Evolutionary conservation across 1,140 invertebrate genomes (phyloP), one percentile per base, ranked within the genome.

Genomic region (Drosophila arawakana): DNA sequence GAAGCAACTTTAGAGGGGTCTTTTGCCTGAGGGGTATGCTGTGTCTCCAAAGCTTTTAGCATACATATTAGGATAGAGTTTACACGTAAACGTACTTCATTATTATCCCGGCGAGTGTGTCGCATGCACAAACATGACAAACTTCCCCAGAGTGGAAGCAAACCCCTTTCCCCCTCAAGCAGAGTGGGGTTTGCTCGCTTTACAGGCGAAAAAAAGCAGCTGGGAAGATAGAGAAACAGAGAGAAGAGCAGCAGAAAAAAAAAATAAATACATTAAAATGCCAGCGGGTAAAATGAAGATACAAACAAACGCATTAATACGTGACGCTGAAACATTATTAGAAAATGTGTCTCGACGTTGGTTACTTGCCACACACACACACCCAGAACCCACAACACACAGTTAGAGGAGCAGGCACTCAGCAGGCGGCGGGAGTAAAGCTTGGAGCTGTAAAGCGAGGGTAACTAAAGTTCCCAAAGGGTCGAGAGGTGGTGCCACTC

Each of bases 251-350:
- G 49, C 9, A 60, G 11, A 35, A n/a, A 54, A 41, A 76, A 77
- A 73, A 77, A 77, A 77, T 77, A 76, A 82, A 90, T 90, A 90
- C 86, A 91, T 88, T 88, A 91, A 91, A 81, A 88, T 91, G 86
- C 82, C 76, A 88, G 83, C 70, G 82, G 81, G 86, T 86, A 90
- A 86, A 91, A 91, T 91, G 88, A 91, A 91, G 83, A 91, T 88
- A 88, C 83, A 91, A 91, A 91, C 88, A 91, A 89, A 91, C 88
- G 88, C 88, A 91, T 91, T 88, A 88, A 91, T 91, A 91, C 88
- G 88, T 91, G 88, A 91, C 80, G 80, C 83, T 88, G 80, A 70
- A 88, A 67, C 88, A 84, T 80, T 91, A 91, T 91, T 91, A 91
- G 88, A 91, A 91, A 91, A 88, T 79, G 82, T 84, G 84, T 89